Evolutionary conservation across 2,888 invertebrate species (phyloP).

Genomic region (Dromius quadrimaculatus): DNA sequence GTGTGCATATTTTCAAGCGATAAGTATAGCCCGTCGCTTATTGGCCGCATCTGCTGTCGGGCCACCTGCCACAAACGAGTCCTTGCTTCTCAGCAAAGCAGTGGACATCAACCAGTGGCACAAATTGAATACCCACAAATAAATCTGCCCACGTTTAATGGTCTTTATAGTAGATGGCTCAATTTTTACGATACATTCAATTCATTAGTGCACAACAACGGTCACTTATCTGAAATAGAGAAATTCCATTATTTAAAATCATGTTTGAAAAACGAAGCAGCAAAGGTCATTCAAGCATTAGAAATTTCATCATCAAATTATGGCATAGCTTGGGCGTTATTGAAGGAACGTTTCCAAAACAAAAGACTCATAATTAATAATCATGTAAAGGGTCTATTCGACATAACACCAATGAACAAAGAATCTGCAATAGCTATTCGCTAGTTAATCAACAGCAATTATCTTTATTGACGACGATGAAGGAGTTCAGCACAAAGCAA

Average conservation of each 20-base stretch:
- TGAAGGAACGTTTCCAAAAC: slow-evolving; percentile 47
- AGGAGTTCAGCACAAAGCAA: slow-evolving; percentile 47
- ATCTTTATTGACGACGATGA: slow-evolving; percentile 46
- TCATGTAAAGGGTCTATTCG: slow-evolving; percentile 45
- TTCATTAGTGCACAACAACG: slow-evolving; percentile 45
- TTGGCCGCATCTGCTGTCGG: background rate
- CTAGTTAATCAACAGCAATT: slow-evolving; percentile 52
- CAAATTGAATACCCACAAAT: slow-evolving; percentile 46
- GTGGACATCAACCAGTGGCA: background rate
- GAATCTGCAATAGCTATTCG: slow-evolving; percentile 24
- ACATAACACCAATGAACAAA: slow-evolving; percentile 11
- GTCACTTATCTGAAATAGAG: slow-evolving; percentile 31
- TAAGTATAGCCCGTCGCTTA: background rate
- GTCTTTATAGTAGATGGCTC: slow-evolving; percentile 35
- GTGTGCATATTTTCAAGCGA: background rate
- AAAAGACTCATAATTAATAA: slow-evolving; percentile 44
- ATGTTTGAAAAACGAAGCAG: slow-evolving; percentile 45
- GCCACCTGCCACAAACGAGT: background rate
- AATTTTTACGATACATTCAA: slow-evolving; percentile 48
- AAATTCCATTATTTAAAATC: slow-evolving; percentile 50
- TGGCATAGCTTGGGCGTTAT: slow-evolving; percentile 43
- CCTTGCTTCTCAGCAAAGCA: background rate
- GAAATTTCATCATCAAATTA: slow-evolving; percentile 49
- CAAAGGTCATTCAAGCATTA: slow-evolving; percentile 48
- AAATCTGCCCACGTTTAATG: slow-evolving; percentile 43